Evolutionary conservation across 2,797 vertebrate species (phyloP).

Genomic region (Orestias chungarensis): DNA sequence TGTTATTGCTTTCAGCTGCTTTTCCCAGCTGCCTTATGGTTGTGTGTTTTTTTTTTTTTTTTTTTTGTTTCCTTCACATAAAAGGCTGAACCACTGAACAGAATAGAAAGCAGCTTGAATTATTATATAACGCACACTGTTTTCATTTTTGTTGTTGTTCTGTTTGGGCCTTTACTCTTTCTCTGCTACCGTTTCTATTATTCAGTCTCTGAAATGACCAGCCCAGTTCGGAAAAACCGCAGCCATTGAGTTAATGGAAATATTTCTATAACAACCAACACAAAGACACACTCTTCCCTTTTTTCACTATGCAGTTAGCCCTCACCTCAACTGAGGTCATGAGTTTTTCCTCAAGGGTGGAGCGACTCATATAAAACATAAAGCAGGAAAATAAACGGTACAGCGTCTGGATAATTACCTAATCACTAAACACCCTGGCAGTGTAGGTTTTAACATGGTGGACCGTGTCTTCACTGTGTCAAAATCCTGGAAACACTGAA

Average conservation of each 20-base stretch:
- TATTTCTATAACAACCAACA: conserved; percentile 74
- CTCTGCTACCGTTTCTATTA: conserved; percentile 49
- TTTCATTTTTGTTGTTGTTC: conserved; percentile 47
- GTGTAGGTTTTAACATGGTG: conserved; percentile 37
- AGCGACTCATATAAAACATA: conserved; percentile 31
- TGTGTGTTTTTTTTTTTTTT: neutral
- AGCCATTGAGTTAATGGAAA: conserved; percentile 77
- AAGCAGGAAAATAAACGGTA: conserved; percentile 1
- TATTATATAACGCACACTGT: neutral
- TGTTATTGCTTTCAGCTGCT: conserved; percentile 9
- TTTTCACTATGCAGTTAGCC: conserved; percentile 59
- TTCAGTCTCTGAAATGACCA: conserved; percentile 56
- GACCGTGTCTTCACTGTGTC: conserved; percentile 39
- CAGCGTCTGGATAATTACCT: conserved; percentile 30
- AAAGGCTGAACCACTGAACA: neutral
- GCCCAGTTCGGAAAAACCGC: conserved; percentile 67
- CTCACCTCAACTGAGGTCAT: conserved; percentile 58
- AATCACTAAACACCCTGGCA: conserved; percentile 42
- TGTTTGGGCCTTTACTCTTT: conserved; percentile 26
- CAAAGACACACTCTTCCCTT: conserved; percentile 71
- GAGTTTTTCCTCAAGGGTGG: conserved; percentile 36
- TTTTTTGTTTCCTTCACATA: neutral
- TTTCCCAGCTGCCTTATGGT: conserved; percentile 5
- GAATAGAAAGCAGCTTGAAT: neutral
- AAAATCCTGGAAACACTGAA: conserved; percentile 38